Evolutionary conservation across 2,888 invertebrate genomes (phyloP).

Genomic region (Nezara viridula): DNA sequence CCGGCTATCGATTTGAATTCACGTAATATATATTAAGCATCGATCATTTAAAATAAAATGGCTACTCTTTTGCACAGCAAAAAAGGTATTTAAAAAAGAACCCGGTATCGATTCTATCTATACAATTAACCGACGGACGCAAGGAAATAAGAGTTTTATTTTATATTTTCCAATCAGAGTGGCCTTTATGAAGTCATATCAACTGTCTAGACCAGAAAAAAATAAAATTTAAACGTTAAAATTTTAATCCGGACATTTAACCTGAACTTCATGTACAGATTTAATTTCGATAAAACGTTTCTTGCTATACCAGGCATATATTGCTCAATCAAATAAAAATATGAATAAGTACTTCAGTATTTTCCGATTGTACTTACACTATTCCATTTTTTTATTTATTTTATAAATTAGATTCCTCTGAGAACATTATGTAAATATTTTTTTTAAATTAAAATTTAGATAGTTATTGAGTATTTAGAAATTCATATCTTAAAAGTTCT

Average conservation of each 20-base stretch:
- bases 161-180: conserved; percentile 22
- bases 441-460: no score
- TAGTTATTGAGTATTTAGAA: no score
- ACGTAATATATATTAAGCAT: no score
- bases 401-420: background rate
- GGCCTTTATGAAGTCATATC: background rate
- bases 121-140: background rate
- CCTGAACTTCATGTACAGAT: background rate
- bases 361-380: background rate
- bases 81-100: no score
- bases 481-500: no score
- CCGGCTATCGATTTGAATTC: no score
- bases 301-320: background rate
- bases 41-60: no score
- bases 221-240: background rate
- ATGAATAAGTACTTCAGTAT: background rate
- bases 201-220: background rate
- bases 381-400: background rate
- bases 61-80: no score
- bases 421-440: no score
- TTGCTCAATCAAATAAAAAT: background rate
- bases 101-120: background rate
- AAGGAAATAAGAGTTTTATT: background rate
- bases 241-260: background rate
- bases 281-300: background rate